A percentile compares a stretch with the other conserved stretches of the same genome.
Conservation (phyloP, 2,113 vertebrate species). For the Girardinichthys multiradiatus region DNA sequence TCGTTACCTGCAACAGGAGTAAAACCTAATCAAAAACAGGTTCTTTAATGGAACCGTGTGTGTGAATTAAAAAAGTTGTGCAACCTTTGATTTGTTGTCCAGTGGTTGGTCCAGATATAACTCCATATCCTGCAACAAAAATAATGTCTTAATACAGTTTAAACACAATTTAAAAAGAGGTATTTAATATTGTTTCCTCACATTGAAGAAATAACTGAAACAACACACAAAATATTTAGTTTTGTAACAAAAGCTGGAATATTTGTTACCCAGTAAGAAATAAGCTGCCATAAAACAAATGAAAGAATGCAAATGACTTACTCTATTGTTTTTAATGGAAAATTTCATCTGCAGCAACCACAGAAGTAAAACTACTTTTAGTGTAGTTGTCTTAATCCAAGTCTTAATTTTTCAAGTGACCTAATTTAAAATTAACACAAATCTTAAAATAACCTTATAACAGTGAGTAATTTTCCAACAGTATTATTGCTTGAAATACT, state of each 20-base stretch:
- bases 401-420: neutral
- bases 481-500: neutral
- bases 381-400: neutral
- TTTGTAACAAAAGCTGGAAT: no score
- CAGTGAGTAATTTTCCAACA: neutral
- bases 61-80: neutral
- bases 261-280: no score
- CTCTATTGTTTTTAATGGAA: neutral
- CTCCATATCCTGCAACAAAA: neutral
- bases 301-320: no score
- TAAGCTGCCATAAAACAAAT: no score
- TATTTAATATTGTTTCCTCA: neutral
- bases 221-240: neutral
- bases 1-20: constrained; percentile 30
- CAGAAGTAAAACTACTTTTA: neutral
- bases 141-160: neutral
- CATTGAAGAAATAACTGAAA: neutral
- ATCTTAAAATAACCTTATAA: neutral
- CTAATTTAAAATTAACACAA: neutral
- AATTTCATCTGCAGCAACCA: neutral
- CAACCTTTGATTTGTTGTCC: neutral
- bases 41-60: neutral
- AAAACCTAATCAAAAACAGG: neutral
- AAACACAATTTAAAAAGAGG: neutral
- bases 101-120: neutral